Evolutionary conservation across 2,888 invertebrate genomes (phyloP), one percentile per base, ranked within the genome.

Genomic region (Amblyjoppa fuscipennis): DNA sequence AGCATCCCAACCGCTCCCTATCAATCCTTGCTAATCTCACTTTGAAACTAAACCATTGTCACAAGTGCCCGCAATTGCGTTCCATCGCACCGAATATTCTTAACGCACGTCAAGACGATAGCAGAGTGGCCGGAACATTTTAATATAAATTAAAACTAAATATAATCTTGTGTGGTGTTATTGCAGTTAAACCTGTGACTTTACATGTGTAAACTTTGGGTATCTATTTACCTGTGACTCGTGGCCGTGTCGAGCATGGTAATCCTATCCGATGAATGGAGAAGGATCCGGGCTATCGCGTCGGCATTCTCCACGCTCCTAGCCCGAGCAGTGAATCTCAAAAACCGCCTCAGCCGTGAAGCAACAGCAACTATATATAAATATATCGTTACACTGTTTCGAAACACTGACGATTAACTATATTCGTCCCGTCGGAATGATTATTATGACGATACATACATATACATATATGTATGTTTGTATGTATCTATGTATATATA

Each of bases 191-290:
- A 45, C n/a, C 13, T 13, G 3, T n/a, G 13, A 7, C 16, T 38
- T 11, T 41, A 38, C 34, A 49, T 70, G 49, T 41, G 13, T 41
- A 49, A 45, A 20, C 20, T 31, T 13, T 7, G 28, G 45, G 16
- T 16, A 34, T 64, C 64, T 77, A 84, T 89, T 92, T 92, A 93
- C 93, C 93, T 92, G 92, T 78, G 88, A 91, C 90, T 91, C 90
- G 93, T 91, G 91, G 91, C 91, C 90, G 92, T 91, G 91, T 92
- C 90, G 91, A 92, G 93, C 93, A 93, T 93, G 92, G 92, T 93
- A 93, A 92, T 92, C 92, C 90, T 80, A 88, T 90, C 88, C 88
- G 82, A 79, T 82, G 38, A 77, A 78, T 85, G 74, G 28, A 76
- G 56, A 82, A 79, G 45, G 64, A 59, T 59, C 61, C 51, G 75